A percentile compares a stretch with the other conserved stretches of the same genome.
phyloP scores from a whole-genome alignment of 37 sponge, comb jelly and placozoan species.

The Lycopodina hypogea region DNA sequence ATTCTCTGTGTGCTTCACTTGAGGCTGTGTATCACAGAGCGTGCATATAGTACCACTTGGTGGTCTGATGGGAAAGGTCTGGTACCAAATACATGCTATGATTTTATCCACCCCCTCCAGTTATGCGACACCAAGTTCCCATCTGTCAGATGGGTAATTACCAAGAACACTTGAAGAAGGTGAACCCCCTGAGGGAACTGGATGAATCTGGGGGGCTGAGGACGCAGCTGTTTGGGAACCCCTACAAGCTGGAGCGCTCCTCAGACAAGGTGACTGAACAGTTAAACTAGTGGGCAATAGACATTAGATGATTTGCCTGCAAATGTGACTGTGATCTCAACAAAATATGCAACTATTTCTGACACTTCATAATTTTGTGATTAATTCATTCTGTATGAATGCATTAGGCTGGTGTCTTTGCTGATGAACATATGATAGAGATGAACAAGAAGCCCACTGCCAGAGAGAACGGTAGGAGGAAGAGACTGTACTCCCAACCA shows the following conservation, averaged over 20 bases:
- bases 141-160: conserved; percentile 96
- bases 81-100: not conserved
- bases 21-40: too few species aligned
- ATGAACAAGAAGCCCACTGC: conserved; percentile 29
- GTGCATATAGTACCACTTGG: too few species aligned
- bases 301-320: too few species aligned
- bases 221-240: conserved; percentile 96
- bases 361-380: too few species aligned
- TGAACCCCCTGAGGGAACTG: conserved; percentile 84
- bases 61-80: not conserved
- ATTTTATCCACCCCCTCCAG: conserved; percentile 25
- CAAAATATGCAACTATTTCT: too few species aligned
- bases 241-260: conserved; percentile 79
- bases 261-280: conserved; percentile 55
- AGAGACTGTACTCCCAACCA: conserved; percentile 5
- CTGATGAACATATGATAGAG: conserved; percentile 83
- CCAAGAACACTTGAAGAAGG: conserved; percentile 85
- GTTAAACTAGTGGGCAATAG: too few species aligned
- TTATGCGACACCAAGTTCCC: conserved; percentile 65
- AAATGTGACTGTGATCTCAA: too few species aligned
- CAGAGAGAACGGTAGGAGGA: conserved; percentile 18
- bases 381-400: too few species aligned
- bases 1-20: too few species aligned
- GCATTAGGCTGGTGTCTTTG: conserved; percentile 37
- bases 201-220: conserved; percentile 68